A percentile compares a stretch with the other conserved stretches of the same genome.
Conservation (phyloP, 2,113 vertebrate genomes). For the Corythoichthys haematopterus region DNA sequence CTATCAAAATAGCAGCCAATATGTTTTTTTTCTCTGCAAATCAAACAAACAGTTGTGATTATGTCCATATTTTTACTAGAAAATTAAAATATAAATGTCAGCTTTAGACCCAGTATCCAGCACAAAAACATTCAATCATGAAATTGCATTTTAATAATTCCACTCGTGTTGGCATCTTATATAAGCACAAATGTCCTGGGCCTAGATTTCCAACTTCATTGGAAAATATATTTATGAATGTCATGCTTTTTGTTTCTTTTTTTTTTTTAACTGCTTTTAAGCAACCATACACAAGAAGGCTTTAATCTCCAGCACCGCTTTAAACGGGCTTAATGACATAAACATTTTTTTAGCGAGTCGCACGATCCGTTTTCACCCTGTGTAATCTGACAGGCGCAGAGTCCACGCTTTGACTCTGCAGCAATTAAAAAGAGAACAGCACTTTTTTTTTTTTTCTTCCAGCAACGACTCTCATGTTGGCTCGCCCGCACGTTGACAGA, state of each 20-base stretch:
- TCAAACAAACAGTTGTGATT: not conserved
- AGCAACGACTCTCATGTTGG: slow-evolving; percentile 51
- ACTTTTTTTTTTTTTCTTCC: not conserved
- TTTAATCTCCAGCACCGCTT: not conserved
- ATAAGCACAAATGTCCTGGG: not conserved
- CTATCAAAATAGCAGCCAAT: not conserved
- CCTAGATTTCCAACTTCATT: not conserved
- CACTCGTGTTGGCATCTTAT: not conserved
- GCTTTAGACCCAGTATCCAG: not conserved
- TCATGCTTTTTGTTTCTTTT: too few relatives aligned
- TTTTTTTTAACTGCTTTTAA: not conserved
- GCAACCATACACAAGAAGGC: not conserved
- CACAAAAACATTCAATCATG: not conserved
- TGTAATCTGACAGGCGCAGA: not conserved
- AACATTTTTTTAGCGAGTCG: not conserved
- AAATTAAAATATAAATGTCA: not conserved
- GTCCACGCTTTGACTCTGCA: slow-evolving; percentile 28
- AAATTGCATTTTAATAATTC: not conserved
- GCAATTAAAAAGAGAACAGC: slow-evolving; percentile 50
- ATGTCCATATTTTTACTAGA: not conserved
- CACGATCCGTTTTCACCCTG: not conserved
- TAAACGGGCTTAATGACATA: not conserved
- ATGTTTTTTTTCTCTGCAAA: not conserved
- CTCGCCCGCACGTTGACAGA: slow-evolving; percentile 41
- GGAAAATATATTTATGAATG: not conserved